Evolutionary conservation across 1,140 invertebrate species (phyloP), one percentile per base, ranked within the genome.

Genomic region (Odontomachus brunneus): DNA sequence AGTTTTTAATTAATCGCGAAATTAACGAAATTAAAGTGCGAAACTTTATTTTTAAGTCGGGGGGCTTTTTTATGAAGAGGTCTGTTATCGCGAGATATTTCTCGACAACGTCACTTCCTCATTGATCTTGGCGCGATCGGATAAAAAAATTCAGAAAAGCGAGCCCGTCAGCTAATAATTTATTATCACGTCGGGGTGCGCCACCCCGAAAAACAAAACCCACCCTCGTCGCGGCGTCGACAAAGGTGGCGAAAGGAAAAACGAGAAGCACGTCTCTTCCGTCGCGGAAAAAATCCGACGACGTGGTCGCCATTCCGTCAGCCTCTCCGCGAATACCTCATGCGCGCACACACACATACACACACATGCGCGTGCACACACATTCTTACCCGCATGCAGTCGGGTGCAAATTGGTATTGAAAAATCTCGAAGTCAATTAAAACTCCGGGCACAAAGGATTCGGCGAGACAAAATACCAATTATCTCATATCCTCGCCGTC

Each of bases 391-490:
- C 65, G 76, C 75, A 85, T 87, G 87, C 86, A 87, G 85, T 69
- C 84, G 78, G 88, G 85, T 85, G 88, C 88, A 89, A 89, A 89
- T 89, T 89, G 84, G 88, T 86, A 90, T 87, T 89, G 89, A 89
- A 89, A 92, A 90, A 88, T 90, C 85, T 88, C 89, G 83, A 90
- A 91, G 91, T 92, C 91, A 92, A 92, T 92, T 92, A 92, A 91
- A 92, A 92, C 90, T 89, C 90, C 26, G 74, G 67, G 71, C 88
- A 92, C 88, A 92, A 92, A 92, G 84, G 91, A 91, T 91, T 91
- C 83, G 90, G 90, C 89, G 90, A 92, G 91, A 92, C 91, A 92
- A 92, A 92, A 92, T 92, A 91, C 91, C 91, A 91, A 91, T 91
- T 91, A 91, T 91, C 90, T 90, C 91, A 80, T 87, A 88, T 90